Evolutionary conservation across 2,113 vertebrate genomes (phyloP).

Genomic region (Istiophorus platypterus): DNA sequence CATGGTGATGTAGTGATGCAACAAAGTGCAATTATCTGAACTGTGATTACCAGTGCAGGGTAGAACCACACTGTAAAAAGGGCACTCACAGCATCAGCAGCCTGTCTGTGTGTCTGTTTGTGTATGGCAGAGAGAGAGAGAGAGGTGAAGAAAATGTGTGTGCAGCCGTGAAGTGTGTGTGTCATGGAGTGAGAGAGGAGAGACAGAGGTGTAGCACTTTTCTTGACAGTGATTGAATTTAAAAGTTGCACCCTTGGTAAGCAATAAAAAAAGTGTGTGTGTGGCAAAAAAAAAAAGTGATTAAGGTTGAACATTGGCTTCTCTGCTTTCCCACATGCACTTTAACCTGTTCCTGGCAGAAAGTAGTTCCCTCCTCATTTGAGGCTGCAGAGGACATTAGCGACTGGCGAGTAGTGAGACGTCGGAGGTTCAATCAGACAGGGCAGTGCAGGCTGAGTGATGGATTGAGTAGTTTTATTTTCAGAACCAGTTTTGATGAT

Average conservation of each 20-base stretch:
- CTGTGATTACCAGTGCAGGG: constrained; percentile 58
- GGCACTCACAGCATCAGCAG: constrained; percentile 23
- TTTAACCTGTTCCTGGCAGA: background rate
- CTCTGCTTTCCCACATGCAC: background rate
- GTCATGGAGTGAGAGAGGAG: background rate
- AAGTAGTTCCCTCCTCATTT: background rate
- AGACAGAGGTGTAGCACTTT: constrained; percentile 12
- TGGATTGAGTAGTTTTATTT: background rate
- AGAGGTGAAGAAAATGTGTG: background rate
- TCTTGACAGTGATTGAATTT: background rate
- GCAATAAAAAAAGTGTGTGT: background rate
- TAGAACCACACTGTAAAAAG: constrained; percentile 33
- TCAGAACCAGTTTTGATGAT: background rate
- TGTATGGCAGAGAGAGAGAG: constrained; percentile 1
- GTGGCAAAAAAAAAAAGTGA: background rate
- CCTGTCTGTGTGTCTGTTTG: background rate
- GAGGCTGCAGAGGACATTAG: background rate
- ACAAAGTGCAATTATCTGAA: constrained; percentile 49
- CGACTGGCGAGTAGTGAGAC: background rate
- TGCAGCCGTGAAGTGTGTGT: background rate
- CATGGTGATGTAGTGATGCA: constrained; percentile 49
- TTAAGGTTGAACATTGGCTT: constrained; percentile 36
- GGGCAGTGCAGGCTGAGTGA: background rate
- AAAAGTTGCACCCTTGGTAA: constrained; percentile 5
- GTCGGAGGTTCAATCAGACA: background rate